These are phyloP conservation scores for Chiridota heheva DNA, from an alignment of 35 echinoderm and acorn worm species.

Conservation along the genomic window DNA sequence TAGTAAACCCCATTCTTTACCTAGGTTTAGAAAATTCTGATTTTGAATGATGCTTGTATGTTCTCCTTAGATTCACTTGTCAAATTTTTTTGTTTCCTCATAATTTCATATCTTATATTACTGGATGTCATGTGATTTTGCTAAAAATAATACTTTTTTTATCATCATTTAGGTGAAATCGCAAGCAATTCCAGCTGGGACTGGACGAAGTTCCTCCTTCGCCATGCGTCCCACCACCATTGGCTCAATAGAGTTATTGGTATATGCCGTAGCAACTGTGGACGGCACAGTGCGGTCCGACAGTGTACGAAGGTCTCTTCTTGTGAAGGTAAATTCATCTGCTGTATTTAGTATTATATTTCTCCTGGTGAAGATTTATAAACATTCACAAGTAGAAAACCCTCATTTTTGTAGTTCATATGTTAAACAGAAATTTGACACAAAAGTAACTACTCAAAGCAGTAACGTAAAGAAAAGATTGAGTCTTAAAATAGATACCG, in stretches of 20 bases:
- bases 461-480: background rate
- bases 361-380: no score
- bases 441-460: no score
- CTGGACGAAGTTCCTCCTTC: conserved; percentile 50
- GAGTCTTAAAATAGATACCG: background rate
- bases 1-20: background rate
- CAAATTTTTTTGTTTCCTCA: no score
- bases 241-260: conserved; percentile 56
- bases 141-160: background rate
- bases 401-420: no score
- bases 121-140: no score
- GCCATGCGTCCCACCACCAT: conserved; percentile 60
- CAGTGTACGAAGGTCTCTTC: conserved; percentile 51
- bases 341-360: background rate
- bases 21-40: conserved; percentile 8
- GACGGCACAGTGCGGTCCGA: conserved; percentile 45
- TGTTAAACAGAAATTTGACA: no score
- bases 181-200: conserved; percentile 55
- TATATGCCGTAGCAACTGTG: conserved; percentile 43
- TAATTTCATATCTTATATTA: no score
- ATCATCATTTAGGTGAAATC: conserved; percentile 10
- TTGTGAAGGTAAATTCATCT: conserved; percentile 96
- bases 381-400: no score
- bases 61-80: background rate
- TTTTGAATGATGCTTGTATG: background rate